Evolutionary conservation across 2,888 invertebrate genomes (phyloP).

Genomic region (Volucella zonaria): DNA sequence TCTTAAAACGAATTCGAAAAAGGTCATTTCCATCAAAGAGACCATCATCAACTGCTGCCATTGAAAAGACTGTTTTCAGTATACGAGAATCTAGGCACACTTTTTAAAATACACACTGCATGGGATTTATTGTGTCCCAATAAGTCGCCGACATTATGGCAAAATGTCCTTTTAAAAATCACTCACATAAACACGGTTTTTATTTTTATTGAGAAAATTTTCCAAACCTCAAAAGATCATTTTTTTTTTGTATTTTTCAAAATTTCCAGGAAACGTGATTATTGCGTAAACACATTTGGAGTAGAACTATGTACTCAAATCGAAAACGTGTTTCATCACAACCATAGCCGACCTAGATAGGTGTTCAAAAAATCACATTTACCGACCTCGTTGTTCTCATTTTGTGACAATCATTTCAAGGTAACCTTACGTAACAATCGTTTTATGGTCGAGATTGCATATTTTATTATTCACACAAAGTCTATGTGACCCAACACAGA

Average conservation of each 20-base stretch:
- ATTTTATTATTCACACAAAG: conserved; percentile 48
- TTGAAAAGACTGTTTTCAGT: too few relatives aligned
- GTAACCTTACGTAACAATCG: conserved; percentile 68
- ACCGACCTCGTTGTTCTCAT: conserved; percentile 68
- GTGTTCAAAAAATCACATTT: conserved; percentile 49
- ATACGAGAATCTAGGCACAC: conserved; percentile 35
- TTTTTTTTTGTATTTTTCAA: conserved; percentile 25
- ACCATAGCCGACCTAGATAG: conserved; percentile 53
- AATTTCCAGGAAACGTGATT: conserved; percentile 57
- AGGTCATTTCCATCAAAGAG: conserved; percentile 26
- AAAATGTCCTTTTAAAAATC: conserved; percentile 19
- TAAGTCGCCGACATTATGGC: conserved; percentile 29
- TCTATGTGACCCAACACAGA: background rate
- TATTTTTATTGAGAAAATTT: conserved; percentile 34
- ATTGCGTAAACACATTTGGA: conserved; percentile 51
- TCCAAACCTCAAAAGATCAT: conserved; percentile 17
- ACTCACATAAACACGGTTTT: background rate
- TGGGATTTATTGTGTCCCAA: conserved; percentile 29
- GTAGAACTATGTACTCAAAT: background rate
- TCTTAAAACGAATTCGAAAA: conserved; percentile 44
- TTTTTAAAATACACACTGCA: conserved; percentile 61
- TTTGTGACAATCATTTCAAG: conserved; percentile 67
- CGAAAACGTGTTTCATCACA: conserved; percentile 34
- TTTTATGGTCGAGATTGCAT: conserved; percentile 58
- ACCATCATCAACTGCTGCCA: background rate